Conservation (phyloP, 2,797 vertebrate species). For the Cossypha dichroa region DNA sequence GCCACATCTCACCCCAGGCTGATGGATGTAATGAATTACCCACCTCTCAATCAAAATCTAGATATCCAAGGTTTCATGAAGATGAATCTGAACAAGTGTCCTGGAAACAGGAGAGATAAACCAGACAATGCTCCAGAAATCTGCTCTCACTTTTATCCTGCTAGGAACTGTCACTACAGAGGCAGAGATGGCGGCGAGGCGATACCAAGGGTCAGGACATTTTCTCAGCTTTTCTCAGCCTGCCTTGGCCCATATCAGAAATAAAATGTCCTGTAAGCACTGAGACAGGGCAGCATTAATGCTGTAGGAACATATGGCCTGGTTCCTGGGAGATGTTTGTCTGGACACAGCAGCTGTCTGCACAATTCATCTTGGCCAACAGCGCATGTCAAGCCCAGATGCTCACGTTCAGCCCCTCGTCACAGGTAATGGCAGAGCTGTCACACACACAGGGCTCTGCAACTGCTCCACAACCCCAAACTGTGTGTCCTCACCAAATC, state of each 20-base stretch:
- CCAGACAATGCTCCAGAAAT: background rate
- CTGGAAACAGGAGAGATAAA: background rate
- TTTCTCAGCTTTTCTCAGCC: background rate
- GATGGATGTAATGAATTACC: background rate
- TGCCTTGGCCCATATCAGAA: background rate
- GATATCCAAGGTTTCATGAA: background rate
- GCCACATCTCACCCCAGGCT: background rate
- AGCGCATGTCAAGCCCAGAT: background rate
- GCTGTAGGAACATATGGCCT: background rate
- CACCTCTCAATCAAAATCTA: background rate
- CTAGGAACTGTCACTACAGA: background rate
- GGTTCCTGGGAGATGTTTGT: background rate
- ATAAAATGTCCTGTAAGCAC: background rate
- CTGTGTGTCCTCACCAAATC: background rate
- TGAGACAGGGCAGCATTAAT: background rate
- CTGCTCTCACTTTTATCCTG: background rate
- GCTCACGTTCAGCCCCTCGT: background rate
- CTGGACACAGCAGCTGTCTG: constrained; percentile 17
- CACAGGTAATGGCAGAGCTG: background rate
- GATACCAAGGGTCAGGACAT: background rate
- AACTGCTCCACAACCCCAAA: background rate
- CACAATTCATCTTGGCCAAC: constrained; percentile 15
- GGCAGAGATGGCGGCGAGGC: background rate
- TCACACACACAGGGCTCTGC: background rate
- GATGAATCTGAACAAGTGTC: background rate